Evolutionary conservation across 2,797 vertebrate genomes (phyloP), one percentile per base, ranked within the genome.

Genomic region (Sphenopsis melanotis): DNA sequence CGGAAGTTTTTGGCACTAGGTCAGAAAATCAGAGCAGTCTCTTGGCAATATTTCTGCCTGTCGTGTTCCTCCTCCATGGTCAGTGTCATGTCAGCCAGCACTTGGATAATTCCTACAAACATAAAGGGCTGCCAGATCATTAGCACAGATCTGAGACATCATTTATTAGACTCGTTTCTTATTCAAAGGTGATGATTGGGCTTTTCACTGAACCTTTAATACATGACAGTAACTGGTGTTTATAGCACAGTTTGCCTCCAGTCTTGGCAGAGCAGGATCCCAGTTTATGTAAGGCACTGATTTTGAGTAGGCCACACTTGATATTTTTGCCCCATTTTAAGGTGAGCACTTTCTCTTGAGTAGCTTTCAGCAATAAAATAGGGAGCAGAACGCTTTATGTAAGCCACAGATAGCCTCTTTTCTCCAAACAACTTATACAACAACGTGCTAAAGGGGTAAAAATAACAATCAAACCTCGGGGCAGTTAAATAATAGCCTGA

Each of bases 351-450:
- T 89, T 84, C 83, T 77, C 66, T 69, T 63, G 70, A 79, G 66
- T 63, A 82, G 77, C 77, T 91, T 86, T 76, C 69, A 87, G 80
- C 52, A 91, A 49, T 80, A 95, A 91, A 96, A 77, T 36, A 90
- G 70, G 56, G 83, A 91, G 53, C 66, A 53, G 83, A 81, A 84
- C 15, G 22, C 60, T 95, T 96, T 96, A 93, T 79, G 60, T 95
- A 96, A 95, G 92, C 68, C 74, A 69, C 0, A 0, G 59, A 68
- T 69, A 93, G 65, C 90, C 74, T 94, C 66, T 76, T 94, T 94
- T 91, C 66, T 71, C 86, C 70, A 90, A 95, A 96, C 83, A 79
- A 86, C 86, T 95, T 93, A 95, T 11, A 95, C 90, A 96, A 94
- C 91, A 34, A 66, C 12, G 39, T 89, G 63, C 59, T 87, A 37